phyloP scores from a whole-genome alignment of 64 coral and sea anemone genomes.

The Acropora tenuis region DNA sequence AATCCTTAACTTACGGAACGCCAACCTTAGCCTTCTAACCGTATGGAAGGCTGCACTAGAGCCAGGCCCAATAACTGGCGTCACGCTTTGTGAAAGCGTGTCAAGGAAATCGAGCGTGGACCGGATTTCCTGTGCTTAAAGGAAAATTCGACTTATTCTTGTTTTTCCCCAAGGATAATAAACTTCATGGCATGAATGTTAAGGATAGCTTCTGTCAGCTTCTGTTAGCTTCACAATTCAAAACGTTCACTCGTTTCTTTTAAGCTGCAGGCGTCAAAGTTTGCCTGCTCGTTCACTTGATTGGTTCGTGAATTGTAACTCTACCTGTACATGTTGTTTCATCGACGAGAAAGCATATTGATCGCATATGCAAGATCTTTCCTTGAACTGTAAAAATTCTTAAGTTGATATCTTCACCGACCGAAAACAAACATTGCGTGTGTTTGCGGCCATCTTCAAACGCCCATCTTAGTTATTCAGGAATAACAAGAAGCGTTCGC shows the following conservation, averaged over 20 bases:
- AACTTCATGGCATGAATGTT: not conserved
- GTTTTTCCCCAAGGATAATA: not conserved
- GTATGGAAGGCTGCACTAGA: not conserved
- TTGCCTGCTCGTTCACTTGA: too few species aligned
- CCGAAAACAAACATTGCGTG: too few species aligned
- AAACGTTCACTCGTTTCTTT: too few species aligned
- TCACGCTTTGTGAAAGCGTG: not conserved
- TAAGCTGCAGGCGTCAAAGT: too few species aligned
- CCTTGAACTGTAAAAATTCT: too few species aligned
- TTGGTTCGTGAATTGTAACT: too few species aligned
- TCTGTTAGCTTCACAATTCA: not conserved
- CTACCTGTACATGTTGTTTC: too few species aligned
- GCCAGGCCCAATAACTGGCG: not conserved
- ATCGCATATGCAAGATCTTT: too few species aligned
- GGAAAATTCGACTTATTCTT: not conserved
- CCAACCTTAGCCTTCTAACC: not conserved
- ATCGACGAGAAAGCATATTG: too few species aligned
- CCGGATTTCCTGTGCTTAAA: not conserved
- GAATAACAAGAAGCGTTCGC: not conserved
- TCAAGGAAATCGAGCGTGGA: too few species aligned
- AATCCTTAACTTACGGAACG: not conserved
- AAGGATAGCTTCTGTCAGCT: not conserved
- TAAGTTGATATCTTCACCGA: too few species aligned
- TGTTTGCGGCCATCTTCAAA: not conserved
- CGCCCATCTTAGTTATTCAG: not conserved